Conservation (phyloP, 2,797 vertebrate genomes). For the Taenioides sp. region DNA sequence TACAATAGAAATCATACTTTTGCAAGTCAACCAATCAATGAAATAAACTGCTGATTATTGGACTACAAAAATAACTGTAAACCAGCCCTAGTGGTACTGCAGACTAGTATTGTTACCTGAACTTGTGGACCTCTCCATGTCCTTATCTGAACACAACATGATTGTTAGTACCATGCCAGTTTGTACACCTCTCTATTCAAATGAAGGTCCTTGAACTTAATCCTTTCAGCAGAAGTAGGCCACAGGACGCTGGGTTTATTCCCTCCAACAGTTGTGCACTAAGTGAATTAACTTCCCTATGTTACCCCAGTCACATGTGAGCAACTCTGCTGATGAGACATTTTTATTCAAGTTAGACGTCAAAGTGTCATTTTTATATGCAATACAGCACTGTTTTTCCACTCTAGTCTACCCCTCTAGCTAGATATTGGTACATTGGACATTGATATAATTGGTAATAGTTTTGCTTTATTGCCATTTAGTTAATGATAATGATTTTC, state of each 20-base stretch:
- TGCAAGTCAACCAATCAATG: too few relatives aligned
- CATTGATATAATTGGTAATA: too few relatives aligned
- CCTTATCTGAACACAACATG: conserved; percentile 9
- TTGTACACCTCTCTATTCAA: conserved; percentile 5
- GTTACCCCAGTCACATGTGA: conserved; percentile 38
- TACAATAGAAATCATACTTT: too few relatives aligned
- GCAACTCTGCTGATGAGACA: conserved; percentile 43
- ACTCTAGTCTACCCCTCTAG: too few relatives aligned
- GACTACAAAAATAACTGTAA: too few relatives aligned
- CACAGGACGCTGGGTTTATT: conserved; percentile 22
- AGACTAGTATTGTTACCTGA: not conserved
- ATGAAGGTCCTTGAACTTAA: conserved; percentile 18
- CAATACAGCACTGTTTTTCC: too few relatives aligned
- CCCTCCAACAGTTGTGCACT: conserved; percentile 32
- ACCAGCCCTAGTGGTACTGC: too few relatives aligned
- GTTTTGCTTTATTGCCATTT: too few relatives aligned
- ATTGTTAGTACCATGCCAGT: not conserved
- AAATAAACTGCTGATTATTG: too few relatives aligned
- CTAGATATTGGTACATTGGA: too few relatives aligned
- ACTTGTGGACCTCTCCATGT: not conserved
- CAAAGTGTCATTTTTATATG: not conserved
- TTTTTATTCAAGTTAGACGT: not conserved
- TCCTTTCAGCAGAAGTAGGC: conserved; percentile 22
- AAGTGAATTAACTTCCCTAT: conserved; percentile 63
- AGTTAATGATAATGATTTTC: too few relatives aligned